phyloP scores from a whole-genome alignment of 2,888 invertebrate species.

The Dicycla oo region DNA sequence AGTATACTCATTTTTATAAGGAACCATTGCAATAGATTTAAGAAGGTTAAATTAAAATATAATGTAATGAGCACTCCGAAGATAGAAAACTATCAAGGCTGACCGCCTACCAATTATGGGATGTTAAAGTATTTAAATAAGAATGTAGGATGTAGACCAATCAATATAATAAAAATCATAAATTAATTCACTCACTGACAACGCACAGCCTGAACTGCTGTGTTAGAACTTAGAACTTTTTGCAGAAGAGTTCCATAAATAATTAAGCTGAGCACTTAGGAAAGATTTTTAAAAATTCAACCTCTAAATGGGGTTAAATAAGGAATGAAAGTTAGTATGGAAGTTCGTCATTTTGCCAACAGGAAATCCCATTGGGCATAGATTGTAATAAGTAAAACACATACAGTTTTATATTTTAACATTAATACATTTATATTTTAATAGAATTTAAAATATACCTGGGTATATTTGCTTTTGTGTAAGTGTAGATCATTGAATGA shows the following conservation, averaged over 20 bases:
- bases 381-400: background rate
- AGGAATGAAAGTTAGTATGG: too few species aligned
- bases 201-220: background rate
- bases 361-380: too few species aligned
- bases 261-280: background rate
- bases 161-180: too few species aligned
- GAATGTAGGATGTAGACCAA: background rate
- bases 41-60: slow-evolving; percentile 21
- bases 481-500: background rate
- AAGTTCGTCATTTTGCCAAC: background rate
- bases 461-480: background rate
- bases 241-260: background rate
- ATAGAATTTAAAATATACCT: background rate
- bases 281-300: background rate
- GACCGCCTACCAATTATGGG: slow-evolving; percentile 5
- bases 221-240: background rate
- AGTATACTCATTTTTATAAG: background rate
- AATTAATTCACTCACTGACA: background rate
- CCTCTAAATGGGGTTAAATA: background rate
- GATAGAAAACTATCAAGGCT: slow-evolving; percentile 9
- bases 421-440: background rate
- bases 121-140: background rate
- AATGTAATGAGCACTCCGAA: slow-evolving; percentile 2
- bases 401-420: background rate
- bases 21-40: background rate